Conservation (phyloP, 2,888 invertebrate species). For the Oscheius sp. region DNA sequence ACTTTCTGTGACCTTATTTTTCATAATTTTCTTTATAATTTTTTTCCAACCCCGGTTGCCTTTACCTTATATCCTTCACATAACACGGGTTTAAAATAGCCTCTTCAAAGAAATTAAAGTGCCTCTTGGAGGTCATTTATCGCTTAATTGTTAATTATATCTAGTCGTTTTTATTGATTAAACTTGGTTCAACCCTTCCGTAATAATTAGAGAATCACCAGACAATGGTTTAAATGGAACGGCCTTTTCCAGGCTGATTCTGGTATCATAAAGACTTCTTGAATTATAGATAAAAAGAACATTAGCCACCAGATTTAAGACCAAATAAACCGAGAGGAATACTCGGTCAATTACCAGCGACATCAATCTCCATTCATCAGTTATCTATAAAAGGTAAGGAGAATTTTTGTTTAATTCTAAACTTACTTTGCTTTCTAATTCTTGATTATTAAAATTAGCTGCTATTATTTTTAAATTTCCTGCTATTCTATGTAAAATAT, state of each 20-base stretch:
- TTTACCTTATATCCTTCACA: conserved; percentile 2
- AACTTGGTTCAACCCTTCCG: conserved; percentile 25
- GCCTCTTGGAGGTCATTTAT: conserved; percentile 10
- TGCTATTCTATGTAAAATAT: conserved; percentile 53
- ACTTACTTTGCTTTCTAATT: conserved; percentile 54
- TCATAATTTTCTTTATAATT: background rate
- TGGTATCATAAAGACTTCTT: conserved; percentile 50
- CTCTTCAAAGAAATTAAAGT: background rate
- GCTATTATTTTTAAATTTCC: conserved; percentile 58
- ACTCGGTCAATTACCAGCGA: conserved; percentile 57
- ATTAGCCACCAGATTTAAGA: conserved; percentile 50
- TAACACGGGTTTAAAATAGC: conserved; percentile 18
- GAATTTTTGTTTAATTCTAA: no score
- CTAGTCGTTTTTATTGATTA: conserved; percentile 17
- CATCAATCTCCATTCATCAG: conserved; percentile 64
- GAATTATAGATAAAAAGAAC: conserved; percentile 49
- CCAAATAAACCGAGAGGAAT: conserved; percentile 54
- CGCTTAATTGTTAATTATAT: conserved; percentile 9
- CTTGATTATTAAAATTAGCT: conserved; percentile 57
- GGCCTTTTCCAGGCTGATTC: conserved; percentile 43
- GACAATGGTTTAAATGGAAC: conserved; percentile 56
- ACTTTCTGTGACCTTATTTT: background rate
- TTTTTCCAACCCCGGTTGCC: background rate
- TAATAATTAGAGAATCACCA: conserved; percentile 43
- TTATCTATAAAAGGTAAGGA: conserved; percentile 44